Base-by-base conservation (phyloP, 1,140 invertebrate genomes). In the Drosophila carrolli region DNA sequence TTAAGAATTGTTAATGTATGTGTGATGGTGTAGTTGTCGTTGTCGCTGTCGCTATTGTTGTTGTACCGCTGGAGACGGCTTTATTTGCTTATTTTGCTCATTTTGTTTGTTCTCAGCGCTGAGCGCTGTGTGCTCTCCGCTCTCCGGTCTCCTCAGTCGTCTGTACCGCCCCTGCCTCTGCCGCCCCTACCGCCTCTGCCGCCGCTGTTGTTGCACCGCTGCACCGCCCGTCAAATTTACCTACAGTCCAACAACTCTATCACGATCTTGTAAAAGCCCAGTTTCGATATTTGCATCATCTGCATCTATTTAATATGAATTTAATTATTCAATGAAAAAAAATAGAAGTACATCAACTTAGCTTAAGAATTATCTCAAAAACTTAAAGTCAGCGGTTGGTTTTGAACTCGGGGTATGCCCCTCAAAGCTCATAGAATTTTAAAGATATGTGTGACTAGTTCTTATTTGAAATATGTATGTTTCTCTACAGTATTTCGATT, bases 81-180 rank as follows among this genome's bases (percentile, higher is more conserved):
- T 77, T 88, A 89, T 88, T 88, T 89, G 80, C 73, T 83, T 84
- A 84, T 76, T 84, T 84, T 84, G 81, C 81, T 89, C 68, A 84
- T 80, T 89, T 81, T 88, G 84, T 88, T 88, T 88, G 85, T 81
- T 88, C 68, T 77, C 77, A 63, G 62, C 83, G 79, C 58, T 62
- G 14, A 37, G 50, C 10, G 29, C 2, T 50, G 51, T 16, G 9
- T 35, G 48, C n/a, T 50, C 27, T 70, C 23, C 47, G 65, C 58
- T 66, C 54, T 54, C 50, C 58, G 37, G 6, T 43, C 55, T 14
- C 54, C 54, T 32, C 11, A 43, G 40, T 44, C 54, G 37, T 37
- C 32, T 46, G n/a, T 40, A 19, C 41, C 67, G 57, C 40, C 46
- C 41, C 54, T 35, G 53, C 23, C 2, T 41, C 38, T 32, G 53